Conservation (phyloP, 2,888 invertebrate genomes). For the Rambutsinella grinnellia region DNA sequence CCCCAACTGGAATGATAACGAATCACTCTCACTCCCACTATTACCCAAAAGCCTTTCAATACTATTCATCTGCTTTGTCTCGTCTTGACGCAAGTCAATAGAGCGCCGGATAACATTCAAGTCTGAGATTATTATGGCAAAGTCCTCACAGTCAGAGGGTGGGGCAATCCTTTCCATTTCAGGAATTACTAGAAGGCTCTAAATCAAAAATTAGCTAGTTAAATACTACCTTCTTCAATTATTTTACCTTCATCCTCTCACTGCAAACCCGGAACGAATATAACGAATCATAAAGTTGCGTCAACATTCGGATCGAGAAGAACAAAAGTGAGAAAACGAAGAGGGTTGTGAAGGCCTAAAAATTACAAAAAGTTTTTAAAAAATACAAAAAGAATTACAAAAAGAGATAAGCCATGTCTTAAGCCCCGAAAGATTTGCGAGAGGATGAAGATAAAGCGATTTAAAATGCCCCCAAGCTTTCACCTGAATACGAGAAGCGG, state of each 20-base stretch:
- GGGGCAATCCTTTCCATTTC: too few species aligned
- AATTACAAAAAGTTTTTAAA: too few species aligned
- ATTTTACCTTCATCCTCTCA: slow-evolving; percentile 61
- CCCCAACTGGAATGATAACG: slow-evolving; percentile 55
- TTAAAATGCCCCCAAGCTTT: too few species aligned
- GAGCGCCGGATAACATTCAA: slow-evolving; percentile 49
- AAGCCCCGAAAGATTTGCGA: too few species aligned
- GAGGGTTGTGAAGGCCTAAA: slow-evolving; percentile 62
- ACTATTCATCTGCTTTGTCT: slow-evolving; percentile 31
- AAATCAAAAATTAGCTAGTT: too few species aligned
- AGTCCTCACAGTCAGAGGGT: too few species aligned
- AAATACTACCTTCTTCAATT: background rate
- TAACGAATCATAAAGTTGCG: slow-evolving; percentile 53
- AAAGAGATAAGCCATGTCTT: too few species aligned
- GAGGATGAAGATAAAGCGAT: too few species aligned
- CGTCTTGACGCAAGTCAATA: slow-evolving; percentile 3
- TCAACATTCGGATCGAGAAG: slow-evolving; percentile 62
- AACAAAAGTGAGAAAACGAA: slow-evolving; percentile 63
- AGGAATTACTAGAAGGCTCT: slow-evolving; percentile 51
- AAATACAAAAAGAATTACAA: too few species aligned
- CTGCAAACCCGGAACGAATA: slow-evolving; percentile 54
- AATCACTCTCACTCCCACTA: slow-evolving; percentile 25
- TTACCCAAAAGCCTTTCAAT: slow-evolving; percentile 51
- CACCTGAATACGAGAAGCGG: slow-evolving; percentile 69
- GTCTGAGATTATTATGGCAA: slow-evolving; percentile 51